Percentiles rank a stretch among this genome's conserved stretches.
phyloP scores from a whole-genome alignment of 2,888 invertebrate genomes.

The Caenorhabditis panamensis region DNA sequence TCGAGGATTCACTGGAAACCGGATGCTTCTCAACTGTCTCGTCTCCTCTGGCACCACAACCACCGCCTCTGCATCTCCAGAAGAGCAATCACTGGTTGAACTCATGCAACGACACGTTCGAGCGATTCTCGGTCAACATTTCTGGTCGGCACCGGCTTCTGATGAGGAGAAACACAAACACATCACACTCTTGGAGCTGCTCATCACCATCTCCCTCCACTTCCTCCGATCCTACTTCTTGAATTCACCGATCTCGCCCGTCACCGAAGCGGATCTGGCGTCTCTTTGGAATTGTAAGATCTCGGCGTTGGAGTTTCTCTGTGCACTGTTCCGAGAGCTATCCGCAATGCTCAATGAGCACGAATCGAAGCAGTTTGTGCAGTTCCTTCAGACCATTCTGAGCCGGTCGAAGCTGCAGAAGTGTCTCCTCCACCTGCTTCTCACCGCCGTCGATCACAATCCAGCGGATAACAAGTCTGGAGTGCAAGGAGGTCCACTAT shows the following conservation, averaged over 20 bases:
- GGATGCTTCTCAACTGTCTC: slow-evolving; percentile 75
- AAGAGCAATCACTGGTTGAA: slow-evolving; percentile 83
- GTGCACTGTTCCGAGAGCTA: slow-evolving; percentile 75
- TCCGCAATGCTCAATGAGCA: slow-evolving; percentile 75
- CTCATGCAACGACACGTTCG: slow-evolving; percentile 88
- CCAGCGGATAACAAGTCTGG: slow-evolving; percentile 28
- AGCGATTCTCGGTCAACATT: slow-evolving; percentile 86
- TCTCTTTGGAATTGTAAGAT: slow-evolving; percentile 80
- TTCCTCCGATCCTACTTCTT: slow-evolving; percentile 89
- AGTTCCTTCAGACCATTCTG: slow-evolving; percentile 81
- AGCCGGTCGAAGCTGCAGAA: slow-evolving; percentile 87
- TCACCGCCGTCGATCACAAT: slow-evolving; percentile 84
- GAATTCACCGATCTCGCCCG: slow-evolving; percentile 84
- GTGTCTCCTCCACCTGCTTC: slow-evolving; percentile 88
- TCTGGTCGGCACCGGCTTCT: slow-evolving; percentile 71
- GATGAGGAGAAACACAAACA: slow-evolving; percentile 84
- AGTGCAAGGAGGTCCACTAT: slow-evolving; percentile 54
- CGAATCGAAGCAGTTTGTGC: slow-evolving; percentile 84
- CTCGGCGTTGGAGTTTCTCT: slow-evolving; percentile 78
- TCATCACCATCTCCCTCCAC: slow-evolving; percentile 85
- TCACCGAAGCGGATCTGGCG: slow-evolving; percentile 75
- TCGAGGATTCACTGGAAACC: slow-evolving; percentile 69
- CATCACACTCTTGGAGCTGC: slow-evolving; percentile 88
- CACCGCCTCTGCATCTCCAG: slow-evolving; percentile 31
- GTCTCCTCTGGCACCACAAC: slow-evolving; percentile 74